Percentiles rank a stretch among this genome's conserved stretches.
These are phyloP conservation scores for Halictus ligatus DNA, from an alignment of 2,888 invertebrate genomes.

Conservation along the genomic window DNA sequence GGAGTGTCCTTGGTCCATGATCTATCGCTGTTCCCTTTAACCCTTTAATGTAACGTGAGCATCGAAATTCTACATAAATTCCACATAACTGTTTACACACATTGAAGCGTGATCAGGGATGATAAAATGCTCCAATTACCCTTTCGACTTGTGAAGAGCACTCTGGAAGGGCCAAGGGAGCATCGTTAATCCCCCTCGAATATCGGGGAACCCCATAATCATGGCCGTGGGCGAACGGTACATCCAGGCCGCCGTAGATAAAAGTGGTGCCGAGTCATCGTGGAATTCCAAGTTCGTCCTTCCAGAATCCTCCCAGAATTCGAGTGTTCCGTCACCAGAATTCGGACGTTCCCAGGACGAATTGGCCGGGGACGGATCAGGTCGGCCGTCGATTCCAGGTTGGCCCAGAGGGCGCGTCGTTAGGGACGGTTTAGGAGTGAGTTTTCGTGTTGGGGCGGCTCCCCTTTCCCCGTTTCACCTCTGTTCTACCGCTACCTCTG, in stretches of 20 bases:
- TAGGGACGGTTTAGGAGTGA: constrained; percentile 73
- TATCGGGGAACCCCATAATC: neutral
- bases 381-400: constrained; percentile 47
- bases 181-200: neutral
- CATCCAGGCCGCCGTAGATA: neutral
- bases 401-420: constrained; percentile 66
- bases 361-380: constrained; percentile 32
- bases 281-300: neutral
- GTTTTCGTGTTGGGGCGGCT: constrained; percentile 68
- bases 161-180: neutral
- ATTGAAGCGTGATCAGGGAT: too few species aligned
- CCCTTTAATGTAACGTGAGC: neutral
- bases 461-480: constrained; percentile 1
- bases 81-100: neutral
- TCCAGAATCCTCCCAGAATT: neutral
- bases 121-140: too few species aligned
- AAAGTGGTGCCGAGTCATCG: neutral
- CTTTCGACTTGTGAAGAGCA: neutral
- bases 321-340: neutral
- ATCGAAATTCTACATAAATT: neutral
- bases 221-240: neutral
- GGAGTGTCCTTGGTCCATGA: too few species aligned
- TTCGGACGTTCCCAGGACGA: constrained; percentile 40
- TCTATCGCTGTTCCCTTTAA: neutral
- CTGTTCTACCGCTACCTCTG: constrained; percentile 14